Percentiles rank a stretch among this genome's conserved stretches.
phyloP scores from a whole-genome alignment of 2,113 vertebrate genomes.

The Albula goreensis region DNA sequence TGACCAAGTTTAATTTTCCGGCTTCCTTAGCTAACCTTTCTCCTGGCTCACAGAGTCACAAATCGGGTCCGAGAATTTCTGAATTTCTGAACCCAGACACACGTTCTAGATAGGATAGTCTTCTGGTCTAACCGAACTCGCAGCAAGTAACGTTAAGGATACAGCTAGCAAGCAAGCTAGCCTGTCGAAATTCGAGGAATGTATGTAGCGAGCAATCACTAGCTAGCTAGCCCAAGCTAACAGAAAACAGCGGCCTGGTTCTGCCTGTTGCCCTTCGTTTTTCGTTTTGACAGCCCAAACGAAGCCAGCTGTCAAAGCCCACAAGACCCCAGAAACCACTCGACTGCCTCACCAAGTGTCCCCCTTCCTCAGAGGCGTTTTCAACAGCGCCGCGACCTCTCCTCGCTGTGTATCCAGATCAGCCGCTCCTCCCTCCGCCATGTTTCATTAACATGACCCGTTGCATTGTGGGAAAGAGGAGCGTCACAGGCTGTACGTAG shows the following conservation, averaged over 20 bases:
- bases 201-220: not conserved
- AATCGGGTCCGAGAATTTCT: not conserved
- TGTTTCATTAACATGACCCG: constrained; percentile 77
- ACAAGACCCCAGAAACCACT: not conserved
- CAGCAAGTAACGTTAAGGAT: not conserved
- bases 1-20: constrained; percentile 6
- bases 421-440: constrained; percentile 98
- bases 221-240: constrained; percentile 36
- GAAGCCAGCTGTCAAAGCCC: constrained; percentile 11
- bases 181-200: constrained; percentile 5
- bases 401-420: constrained; percentile 94
- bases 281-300: constrained; percentile 40
- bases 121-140: not conserved
- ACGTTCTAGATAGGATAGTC: not conserved
- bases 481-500: constrained; percentile 46
- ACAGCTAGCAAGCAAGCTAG: not conserved
- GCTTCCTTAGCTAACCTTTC: not conserved
- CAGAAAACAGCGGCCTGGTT: constrained; percentile 69
- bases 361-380: constrained; percentile 90
- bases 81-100: not conserved
- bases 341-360: constrained; percentile 85
- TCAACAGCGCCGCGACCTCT: constrained; percentile 88
- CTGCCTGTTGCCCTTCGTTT: constrained; percentile 35
- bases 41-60: not conserved
- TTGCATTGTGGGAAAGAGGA: constrained; percentile 78